Evolutionary conservation across 2,113 vertebrate species (phyloP).

Genomic region (Proteles cristata): DNA sequence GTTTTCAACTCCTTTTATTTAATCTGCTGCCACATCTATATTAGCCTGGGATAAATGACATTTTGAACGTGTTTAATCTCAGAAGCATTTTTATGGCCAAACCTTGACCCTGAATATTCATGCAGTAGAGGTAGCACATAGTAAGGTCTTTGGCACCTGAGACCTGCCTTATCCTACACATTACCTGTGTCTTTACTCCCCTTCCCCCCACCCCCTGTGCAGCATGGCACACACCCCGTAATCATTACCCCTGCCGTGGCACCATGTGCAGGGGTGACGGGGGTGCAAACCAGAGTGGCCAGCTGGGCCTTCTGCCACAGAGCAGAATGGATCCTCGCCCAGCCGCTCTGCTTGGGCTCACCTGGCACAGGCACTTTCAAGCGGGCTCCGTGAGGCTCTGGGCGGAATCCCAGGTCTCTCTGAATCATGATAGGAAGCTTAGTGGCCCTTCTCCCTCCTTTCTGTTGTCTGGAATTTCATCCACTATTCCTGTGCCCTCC

Average conservation of each 20-base stretch:
- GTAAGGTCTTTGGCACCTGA: not conserved
- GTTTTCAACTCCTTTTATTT: not conserved
- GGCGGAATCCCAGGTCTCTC: not conserved
- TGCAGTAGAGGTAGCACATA: not conserved
- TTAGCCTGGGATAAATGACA: not conserved
- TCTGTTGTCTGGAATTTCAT: not conserved
- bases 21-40: not conserved
- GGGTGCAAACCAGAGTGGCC: not conserved
- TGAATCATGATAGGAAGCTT: not conserved
- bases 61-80: not conserved
- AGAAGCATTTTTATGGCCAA: not conserved
- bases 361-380: not conserved
- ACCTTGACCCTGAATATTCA: not conserved
- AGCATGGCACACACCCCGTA: not conserved
- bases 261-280: not conserved
- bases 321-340: not conserved
- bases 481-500: not conserved
- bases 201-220: too few relatives aligned
- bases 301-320: not conserved
- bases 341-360: not conserved
- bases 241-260: not conserved
- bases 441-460: not conserved
- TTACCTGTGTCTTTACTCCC: not conserved
- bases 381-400: not conserved
- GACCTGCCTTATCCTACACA: not conserved